Evolutionary conservation across 2,888 invertebrate genomes (phyloP).

Genomic region (Notodonta dromedarius): DNA sequence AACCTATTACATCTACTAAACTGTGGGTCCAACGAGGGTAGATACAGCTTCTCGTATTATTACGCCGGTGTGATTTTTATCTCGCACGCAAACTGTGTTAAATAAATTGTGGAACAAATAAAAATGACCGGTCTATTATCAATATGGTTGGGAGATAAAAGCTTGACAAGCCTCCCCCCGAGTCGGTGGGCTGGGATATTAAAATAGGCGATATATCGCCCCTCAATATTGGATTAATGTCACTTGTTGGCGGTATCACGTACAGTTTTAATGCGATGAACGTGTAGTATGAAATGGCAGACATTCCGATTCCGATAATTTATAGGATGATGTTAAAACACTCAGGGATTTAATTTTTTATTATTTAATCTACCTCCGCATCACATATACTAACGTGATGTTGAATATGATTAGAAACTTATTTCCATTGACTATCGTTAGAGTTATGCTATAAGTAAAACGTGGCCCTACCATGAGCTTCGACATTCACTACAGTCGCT

Average conservation of each 20-base stretch:
- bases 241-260: conserved; percentile 1
- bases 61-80: background rate
- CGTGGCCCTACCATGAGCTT: too few relatives aligned
- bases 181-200: background rate
- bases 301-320: conserved; percentile 1
- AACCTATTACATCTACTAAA: too few relatives aligned
- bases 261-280: conserved; percentile 2
- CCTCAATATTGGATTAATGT: conserved; percentile 6
- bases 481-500: too few relatives aligned
- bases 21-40: too few relatives aligned
- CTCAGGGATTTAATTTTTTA: too few relatives aligned
- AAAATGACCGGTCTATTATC: background rate
- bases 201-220: conserved; percentile 6
- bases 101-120: background rate
- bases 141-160: background rate
- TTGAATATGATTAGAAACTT: too few relatives aligned
- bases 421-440: too few relatives aligned
- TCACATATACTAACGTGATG: too few relatives aligned
- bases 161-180: background rate
- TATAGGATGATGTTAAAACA: background rate
- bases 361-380: too few relatives aligned
- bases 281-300: conserved; percentile 3
- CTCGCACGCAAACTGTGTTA: background rate
- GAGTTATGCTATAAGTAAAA: too few relatives aligned
- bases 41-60: too few relatives aligned